Evolutionary conservation across 2,113 vertebrate genomes (phyloP), one percentile per base, ranked within the genome.

Genomic region (Dipodomys stephensi): DNA sequence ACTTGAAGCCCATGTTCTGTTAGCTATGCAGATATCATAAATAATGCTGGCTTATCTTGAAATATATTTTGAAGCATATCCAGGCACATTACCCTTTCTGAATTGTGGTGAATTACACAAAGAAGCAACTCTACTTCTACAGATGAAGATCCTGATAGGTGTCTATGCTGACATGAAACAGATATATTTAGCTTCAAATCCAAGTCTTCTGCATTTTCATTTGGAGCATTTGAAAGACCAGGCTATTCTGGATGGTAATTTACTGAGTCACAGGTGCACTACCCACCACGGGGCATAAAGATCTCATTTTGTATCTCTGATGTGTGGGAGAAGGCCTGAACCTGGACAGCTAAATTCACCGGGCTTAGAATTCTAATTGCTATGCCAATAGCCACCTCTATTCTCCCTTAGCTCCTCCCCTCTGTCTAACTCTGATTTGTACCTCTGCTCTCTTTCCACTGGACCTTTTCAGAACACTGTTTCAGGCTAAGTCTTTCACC

Each of bases 41-140:
- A 68, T 23, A 90, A 81, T 60, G 84, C 22, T 69, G 49, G 4
- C 25, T 68, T 46, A 35, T 44, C 46, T 53, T 83, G 91, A 15
- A 32, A 76, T 1, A 88, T 19, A 28, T 80, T 82, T 83, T 49
- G 73, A 85, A 84, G 86, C 4, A 68, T 19, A 68, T 23, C 27
- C 8, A 84, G 27, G 13, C 9, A 90, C 46, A 94, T 81, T 83
- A 90, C 80, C 64, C 11, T 78, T 15, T 76, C 72, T 72, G 64
- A 92, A 57, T 16, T 60, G 30, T 67, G 2, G 71, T 72, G 28
- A 30, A 69, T 11, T 76, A 65, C 2, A 60, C 6, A 94, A 46
- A 10, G 22, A 44, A 57, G 27, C 35, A 20, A 92, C 4, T 80
- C 6, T 39, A 82, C 53, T 60, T 69, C 20, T 62, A 62, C 25